Conservation (phyloP, 1,140 invertebrate genomes). For the Drosophila elegans region DNA sequence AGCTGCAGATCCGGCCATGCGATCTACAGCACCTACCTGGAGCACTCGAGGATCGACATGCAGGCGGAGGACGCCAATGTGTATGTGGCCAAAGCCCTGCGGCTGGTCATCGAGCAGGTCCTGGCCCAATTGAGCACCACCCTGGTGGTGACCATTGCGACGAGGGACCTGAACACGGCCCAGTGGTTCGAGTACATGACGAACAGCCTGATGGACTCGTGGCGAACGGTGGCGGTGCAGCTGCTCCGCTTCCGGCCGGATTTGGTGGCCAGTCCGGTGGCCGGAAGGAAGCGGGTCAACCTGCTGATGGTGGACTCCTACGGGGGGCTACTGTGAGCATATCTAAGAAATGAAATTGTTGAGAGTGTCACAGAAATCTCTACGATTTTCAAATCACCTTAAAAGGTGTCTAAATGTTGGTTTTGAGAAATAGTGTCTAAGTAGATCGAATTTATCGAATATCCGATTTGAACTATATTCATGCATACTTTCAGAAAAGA, state of each 20-base stretch:
- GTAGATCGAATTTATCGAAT: too few species aligned
- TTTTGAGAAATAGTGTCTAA: too few species aligned
- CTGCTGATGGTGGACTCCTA: slow-evolving; percentile 69
- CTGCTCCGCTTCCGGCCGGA: slow-evolving; percentile 29
- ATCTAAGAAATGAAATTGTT: fast-evolving
- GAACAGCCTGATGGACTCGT: slow-evolving; percentile 39
- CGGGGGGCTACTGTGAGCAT: slow-evolving; percentile 46
- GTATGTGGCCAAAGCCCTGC: slow-evolving; percentile 47
- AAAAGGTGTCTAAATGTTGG: too few species aligned
- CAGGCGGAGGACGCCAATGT: slow-evolving; percentile 58
- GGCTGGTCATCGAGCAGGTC: slow-evolving; percentile 56
- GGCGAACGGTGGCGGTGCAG: slow-evolving; percentile 51
- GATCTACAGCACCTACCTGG: slow-evolving; percentile 49
- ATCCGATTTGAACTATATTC: too few species aligned
- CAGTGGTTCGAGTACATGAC: slow-evolving; percentile 62
- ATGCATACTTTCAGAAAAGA: too few species aligned
- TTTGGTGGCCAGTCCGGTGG: slow-evolving; percentile 15
- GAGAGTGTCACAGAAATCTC: too few species aligned
- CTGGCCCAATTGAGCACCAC: slow-evolving; percentile 59
- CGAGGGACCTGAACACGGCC: slow-evolving; percentile 1
- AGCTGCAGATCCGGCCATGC: not conserved
- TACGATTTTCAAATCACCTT: too few species aligned
- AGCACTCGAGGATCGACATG: slow-evolving; percentile 49
- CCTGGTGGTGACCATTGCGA: slow-evolving; percentile 42
- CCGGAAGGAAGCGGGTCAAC: slow-evolving; percentile 63